Percentiles rank a stretch among this genome's conserved stretches.
Evolutionary conservation across 2,888 invertebrate genomes (phyloP).

Genomic region (Aleiodes testaceus): DNA sequence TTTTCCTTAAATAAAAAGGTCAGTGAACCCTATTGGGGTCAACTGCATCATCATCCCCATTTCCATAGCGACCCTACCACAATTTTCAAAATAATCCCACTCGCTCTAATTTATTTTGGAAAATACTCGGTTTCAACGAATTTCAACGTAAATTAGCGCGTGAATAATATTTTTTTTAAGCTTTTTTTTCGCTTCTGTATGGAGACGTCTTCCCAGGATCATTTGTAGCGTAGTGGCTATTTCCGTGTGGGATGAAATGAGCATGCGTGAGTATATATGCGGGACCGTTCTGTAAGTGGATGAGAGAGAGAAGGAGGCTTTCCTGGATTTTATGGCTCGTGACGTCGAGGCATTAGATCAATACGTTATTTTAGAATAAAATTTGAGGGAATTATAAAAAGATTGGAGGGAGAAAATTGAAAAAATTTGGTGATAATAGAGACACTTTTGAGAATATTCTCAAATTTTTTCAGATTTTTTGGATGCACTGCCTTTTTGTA

Average conservation of each 20-base stretch:
- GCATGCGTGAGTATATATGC: slow-evolving; percentile 38
- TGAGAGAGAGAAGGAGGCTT: slow-evolving; percentile 27
- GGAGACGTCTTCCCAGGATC: slow-evolving; percentile 41
- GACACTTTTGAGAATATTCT: too few relatives aligned
- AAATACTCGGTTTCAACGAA: slow-evolving; percentile 33
- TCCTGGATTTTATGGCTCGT: slow-evolving; percentile 39
- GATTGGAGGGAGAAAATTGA: too few relatives aligned
- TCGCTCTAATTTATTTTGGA: slow-evolving; percentile 36
- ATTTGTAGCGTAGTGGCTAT: slow-evolving; percentile 41
- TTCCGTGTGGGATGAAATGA: slow-evolving; percentile 37
- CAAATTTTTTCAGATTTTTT: too few relatives aligned
- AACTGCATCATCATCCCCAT: slow-evolving; percentile 68
- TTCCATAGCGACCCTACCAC: slow-evolving; percentile 53
- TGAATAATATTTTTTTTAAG: background rate
- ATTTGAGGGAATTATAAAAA: background rate
- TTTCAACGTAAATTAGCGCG: slow-evolving; percentile 17
- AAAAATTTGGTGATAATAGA: too few relatives aligned
- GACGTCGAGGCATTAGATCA: slow-evolving; percentile 26
- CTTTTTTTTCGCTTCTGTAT: background rate
- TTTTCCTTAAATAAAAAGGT: slow-evolving; percentile 51
- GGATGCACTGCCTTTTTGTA: too few relatives aligned
- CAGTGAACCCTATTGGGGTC: slow-evolving; percentile 71
- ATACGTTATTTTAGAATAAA: slow-evolving; percentile 16
- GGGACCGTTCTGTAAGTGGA: slow-evolving; percentile 18
- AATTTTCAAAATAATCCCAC: background rate